Evolutionary conservation across 2,797 vertebrate species (phyloP), one percentile per base, ranked within the genome.

Genomic region (Oceanodroma leucorhoa): DNA sequence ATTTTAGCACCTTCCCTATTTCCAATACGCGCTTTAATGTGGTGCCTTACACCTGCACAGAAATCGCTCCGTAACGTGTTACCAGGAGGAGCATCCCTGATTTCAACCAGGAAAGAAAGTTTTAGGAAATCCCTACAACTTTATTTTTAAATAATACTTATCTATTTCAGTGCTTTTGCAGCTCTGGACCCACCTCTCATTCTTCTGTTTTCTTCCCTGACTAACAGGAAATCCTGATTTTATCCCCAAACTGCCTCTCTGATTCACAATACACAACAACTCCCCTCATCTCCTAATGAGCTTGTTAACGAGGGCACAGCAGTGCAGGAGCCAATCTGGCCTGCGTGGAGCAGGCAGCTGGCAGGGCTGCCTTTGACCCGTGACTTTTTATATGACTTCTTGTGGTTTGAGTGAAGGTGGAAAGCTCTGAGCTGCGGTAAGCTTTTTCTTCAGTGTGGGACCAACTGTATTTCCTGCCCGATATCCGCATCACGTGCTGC

Each of bases 381-480:
- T 91, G 72, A 91, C 93, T 91, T 91, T 64, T 92, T 91, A 32
- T 72, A 69, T 87, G 95, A 96, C 93, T 95, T 61, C 80, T 95
- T 96, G 96, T 96, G 96, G 96, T 96, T 95, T 96, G 85, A 93
- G 89, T 87, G 93, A 97, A 96, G 97, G 87, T 95, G 94, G 94
- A 96, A 96, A 88, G 93, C 87, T 96, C 95, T 1, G 45, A 81
- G 93, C 94, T 92, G 85, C 7, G 93, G 93, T 94, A 60, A 97
- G 94, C 82, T 96, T 94, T 96, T 97, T 50, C 97, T 96, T 95
- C 96, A 45, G 61, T 92, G 88, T 90, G 94, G 91, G 89, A 97
- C 97, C 96, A 95, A 91, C 96, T 96, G 95, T 92, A 80, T 95
- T 98, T 98, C 97, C 98, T 98, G 97, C 97, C 97, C 54, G 54